phyloP scores from a whole-genome alignment of 1,140 invertebrate species.

The Chelonus insularis region DNA sequence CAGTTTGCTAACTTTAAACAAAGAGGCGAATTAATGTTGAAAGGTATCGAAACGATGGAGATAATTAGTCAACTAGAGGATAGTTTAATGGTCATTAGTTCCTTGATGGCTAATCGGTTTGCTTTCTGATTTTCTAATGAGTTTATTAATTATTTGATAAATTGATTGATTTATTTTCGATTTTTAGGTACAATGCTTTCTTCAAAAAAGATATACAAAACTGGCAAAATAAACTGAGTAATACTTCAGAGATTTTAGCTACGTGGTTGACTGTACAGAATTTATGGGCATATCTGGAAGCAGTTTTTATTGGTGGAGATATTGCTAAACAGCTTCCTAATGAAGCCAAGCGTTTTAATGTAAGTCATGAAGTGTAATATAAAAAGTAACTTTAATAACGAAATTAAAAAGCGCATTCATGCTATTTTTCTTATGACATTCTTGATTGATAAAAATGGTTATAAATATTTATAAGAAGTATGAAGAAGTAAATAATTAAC shows the following conservation, averaged over 20 bases:
- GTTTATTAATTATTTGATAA: too few species aligned
- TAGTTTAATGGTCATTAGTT: conserved; percentile 93
- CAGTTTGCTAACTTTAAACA: conserved; percentile 96
- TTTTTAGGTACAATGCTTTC: conserved; percentile 97
- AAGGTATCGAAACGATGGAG: conserved; percentile 93
- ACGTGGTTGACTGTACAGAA: conserved; percentile 96
- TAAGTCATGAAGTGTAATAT: too few species aligned
- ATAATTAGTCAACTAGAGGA: conserved; percentile 94
- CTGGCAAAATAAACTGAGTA: conserved; percentile 93
- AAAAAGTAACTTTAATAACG: too few species aligned
- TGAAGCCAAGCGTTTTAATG: conserved; percentile 90
- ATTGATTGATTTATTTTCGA: too few species aligned
- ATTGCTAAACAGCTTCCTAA: conserved; percentile 97
- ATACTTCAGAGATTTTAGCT: conserved; percentile 95
- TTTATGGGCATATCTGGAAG: conserved; percentile 98
- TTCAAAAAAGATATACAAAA: conserved; percentile 96
- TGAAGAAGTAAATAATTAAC: too few species aligned
- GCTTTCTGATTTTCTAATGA: too few species aligned
- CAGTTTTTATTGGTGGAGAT: conserved; percentile 96
- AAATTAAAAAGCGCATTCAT: too few species aligned
- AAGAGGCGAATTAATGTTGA: conserved; percentile 85
- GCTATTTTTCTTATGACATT: too few species aligned
- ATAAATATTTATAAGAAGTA: too few species aligned
- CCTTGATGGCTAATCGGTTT: conserved; percentile 89
- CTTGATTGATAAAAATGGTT: too few species aligned